Base-by-base conservation (phyloP, 2,113 vertebrate genomes). In the Cynoglossus semilaevis region DNA sequence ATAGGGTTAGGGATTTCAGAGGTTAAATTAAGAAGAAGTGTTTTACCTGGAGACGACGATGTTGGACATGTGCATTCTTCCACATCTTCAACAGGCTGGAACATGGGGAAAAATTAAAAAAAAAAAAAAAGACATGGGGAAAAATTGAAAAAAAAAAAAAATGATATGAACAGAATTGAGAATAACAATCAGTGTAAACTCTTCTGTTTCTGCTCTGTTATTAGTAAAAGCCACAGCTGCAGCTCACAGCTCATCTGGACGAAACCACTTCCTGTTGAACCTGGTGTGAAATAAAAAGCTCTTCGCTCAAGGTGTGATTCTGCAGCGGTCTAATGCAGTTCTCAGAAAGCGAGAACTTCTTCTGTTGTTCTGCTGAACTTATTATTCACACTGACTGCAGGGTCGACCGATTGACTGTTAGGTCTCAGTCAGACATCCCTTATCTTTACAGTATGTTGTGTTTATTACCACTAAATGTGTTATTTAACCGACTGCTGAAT, bases 81-180 rank as follows among this genome's bases (percentile, higher is more conserved):
- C 7, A 77, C 78, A 72, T 89, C 89, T 73, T 91, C 88, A 55
- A 90, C 91, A 17, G 91, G 91, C 91, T 93, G 53, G 29, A 87
- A 80, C n/a, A 50, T 46, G 60, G 10, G 59, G 63, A 70, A 64
- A 67, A 22, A 71, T 15, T 29, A 6, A 29, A 6, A 29, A 29
- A 4, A 29, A 29, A 2, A n/a, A n/a, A n/a, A n/a, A n/a, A n/a
- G n/a, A n/a, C n/a, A n/a, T n/a, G n/a, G n/a, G n/a, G n/a, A n/a
- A n/a, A 60, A 11, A 41, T 29, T 29, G 22, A 29, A 6, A 29
- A 29, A 4, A 29, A 29, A 2, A n/a, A n/a, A n/a, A n/a, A n/a
- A n/a, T n/a, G n/a, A n/a, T n/a, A n/a, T n/a, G n/a, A n/a, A n/a
- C n/a, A n/a, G n/a, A n/a, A n/a, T n/a, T n/a, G n/a, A n/a, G n/a